These are phyloP conservation scores for Anorthoa munda DNA, from an alignment of 2,888 invertebrate genomes.

Conservation along the genomic window DNA sequence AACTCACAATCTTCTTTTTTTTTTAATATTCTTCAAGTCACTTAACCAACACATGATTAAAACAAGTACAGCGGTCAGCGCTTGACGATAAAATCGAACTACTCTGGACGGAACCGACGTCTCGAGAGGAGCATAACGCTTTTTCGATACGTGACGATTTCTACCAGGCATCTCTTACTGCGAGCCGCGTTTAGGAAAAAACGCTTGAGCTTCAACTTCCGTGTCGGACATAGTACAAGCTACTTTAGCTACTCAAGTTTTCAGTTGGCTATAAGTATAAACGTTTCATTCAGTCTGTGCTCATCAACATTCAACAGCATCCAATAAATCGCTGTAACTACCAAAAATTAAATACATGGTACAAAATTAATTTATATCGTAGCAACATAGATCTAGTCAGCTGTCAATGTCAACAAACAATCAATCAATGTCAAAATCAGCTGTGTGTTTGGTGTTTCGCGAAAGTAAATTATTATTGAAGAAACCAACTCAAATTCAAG, in stretches of 20 bases:
- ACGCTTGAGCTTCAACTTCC: neutral
- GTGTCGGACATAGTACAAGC: neutral
- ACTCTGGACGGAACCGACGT: no score
- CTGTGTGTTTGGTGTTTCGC: constrained; percentile 50
- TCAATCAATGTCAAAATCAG: constrained; percentile 69
- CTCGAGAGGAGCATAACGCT: no score
- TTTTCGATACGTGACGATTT: no score
- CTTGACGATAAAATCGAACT: no score
- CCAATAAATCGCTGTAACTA: neutral
- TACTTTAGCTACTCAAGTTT: neutral
- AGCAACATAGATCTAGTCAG: constrained; percentile 4
- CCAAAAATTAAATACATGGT: neutral
- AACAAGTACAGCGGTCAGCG: no score
- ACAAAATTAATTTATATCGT: constrained; percentile 4
- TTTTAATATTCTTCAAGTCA: no score
- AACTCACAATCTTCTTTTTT: no score
- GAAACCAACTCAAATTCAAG: neutral
- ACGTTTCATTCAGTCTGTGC: no score
- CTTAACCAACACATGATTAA: no score
- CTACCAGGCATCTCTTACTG: no score
- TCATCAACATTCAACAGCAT: neutral
- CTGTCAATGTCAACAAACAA: constrained; percentile 28
- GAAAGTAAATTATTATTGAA: neutral
- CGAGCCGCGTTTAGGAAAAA: no score
- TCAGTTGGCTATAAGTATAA: no score